Conservation (phyloP, 2,797 vertebrate species). For the Anguilla obscura region DNA sequence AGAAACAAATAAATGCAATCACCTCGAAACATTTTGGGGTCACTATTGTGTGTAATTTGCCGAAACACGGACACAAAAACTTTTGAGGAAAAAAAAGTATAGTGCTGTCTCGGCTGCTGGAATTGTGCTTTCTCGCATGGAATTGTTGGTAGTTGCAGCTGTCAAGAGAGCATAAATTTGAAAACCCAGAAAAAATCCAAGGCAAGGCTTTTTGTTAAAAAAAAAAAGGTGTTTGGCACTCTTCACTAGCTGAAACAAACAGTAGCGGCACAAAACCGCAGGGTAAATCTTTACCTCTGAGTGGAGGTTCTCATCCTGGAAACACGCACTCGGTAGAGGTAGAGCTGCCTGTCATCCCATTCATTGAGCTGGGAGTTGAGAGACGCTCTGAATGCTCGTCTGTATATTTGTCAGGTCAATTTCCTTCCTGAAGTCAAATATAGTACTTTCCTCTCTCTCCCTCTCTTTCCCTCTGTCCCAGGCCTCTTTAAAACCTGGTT, state of each 20-base stretch:
- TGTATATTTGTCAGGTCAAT: constrained; percentile 21
- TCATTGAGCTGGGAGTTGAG: constrained; percentile 3
- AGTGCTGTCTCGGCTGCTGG: not conserved
- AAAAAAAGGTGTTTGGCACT: not conserved
- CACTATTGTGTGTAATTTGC: not conserved
- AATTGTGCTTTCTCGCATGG: not conserved
- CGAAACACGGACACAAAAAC: not conserved
- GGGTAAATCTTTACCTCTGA: not conserved
- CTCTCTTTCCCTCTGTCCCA: no score
- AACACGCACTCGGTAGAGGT: no score
- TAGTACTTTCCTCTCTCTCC: not conserved
- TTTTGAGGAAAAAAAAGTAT: not conserved
- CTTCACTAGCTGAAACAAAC: not conserved
- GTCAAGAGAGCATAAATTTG: not conserved
- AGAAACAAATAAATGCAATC: not conserved
- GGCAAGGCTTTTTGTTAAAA: not conserved
- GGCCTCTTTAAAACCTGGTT: not conserved
- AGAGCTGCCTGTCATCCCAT: constrained; percentile 21
- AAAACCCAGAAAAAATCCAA: not conserved
- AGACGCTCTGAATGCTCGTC: not conserved
- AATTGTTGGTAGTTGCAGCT: not conserved
- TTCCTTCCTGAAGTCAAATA: not conserved
- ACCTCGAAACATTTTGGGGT: not conserved
- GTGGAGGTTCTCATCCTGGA: not conserved
- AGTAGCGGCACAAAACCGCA: not conserved